Evolutionary conservation across 2,888 invertebrate species (phyloP).

Genomic region (Tromatobia lineatoria): DNA sequence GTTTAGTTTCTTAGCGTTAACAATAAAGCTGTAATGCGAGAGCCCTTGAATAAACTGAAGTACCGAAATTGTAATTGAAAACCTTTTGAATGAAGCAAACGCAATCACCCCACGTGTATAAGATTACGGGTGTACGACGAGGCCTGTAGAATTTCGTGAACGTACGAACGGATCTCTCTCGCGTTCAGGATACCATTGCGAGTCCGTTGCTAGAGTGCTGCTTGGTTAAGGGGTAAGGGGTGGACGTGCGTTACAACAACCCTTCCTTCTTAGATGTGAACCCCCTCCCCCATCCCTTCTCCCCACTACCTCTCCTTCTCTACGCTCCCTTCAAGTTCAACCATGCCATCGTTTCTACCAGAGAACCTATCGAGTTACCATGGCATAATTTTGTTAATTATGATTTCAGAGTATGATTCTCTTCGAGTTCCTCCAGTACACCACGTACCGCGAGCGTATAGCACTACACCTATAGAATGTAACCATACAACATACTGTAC

Average conservation of each 20-base stretch:
- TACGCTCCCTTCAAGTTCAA: conserved; percentile 62
- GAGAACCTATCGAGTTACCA: conserved; percentile 84
- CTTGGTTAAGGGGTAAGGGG: conserved; percentile 48
- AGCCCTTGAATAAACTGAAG: conserved; percentile 61
- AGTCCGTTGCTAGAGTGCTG: conserved; percentile 56
- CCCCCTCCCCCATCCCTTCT: too few relatives aligned
- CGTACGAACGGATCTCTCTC: conserved; percentile 52
- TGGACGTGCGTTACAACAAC: conserved; percentile 73
- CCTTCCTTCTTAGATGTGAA: conserved; percentile 82
- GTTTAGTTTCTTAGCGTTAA: conserved; percentile 28
- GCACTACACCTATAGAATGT: conserved; percentile 12
- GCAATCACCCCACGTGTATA: conserved; percentile 75
- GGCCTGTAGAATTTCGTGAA: conserved; percentile 69
- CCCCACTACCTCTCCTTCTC: conserved; percentile 67
- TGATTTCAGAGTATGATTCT: conserved; percentile 83
- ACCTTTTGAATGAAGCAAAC: conserved; percentile 83
- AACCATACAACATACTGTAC: conserved; percentile 10
- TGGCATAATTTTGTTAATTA: conserved; percentile 85
- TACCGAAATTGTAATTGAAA: conserved; percentile 80
- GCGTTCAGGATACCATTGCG: conserved; percentile 36
- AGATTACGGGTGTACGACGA: conserved; percentile 72
- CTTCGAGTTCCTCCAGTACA: conserved; percentile 60
- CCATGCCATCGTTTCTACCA: conserved; percentile 69
- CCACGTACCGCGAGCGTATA: conserved; percentile 1
- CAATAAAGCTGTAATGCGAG: conserved; percentile 35